Evolutionary conservation across 2,113 vertebrate genomes (phyloP).

Genomic region (Antechinus flavipes): DNA sequence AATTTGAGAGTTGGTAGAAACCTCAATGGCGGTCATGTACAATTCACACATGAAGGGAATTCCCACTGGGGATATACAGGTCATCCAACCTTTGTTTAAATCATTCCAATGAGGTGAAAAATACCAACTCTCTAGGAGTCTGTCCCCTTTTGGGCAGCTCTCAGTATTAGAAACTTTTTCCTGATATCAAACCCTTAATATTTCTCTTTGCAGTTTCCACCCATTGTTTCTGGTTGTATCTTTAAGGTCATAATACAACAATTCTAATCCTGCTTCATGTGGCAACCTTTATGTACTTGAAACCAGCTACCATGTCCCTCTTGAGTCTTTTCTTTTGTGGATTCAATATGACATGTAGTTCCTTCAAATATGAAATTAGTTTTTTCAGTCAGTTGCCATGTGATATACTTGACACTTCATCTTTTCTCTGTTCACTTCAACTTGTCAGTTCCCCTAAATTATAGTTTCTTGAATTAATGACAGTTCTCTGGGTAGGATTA

Average conservation of each 20-base stretch:
- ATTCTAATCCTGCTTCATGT: background rate
- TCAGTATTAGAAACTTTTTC: no score
- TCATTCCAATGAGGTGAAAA: no score
- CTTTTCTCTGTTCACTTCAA: background rate
- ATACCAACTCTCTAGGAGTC: no score
- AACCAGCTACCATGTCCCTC: background rate
- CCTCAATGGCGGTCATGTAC: no score
- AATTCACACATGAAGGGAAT: no score
- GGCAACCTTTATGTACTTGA: background rate
- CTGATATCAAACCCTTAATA: no score
- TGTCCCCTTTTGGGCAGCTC: no score
- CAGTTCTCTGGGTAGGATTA: background rate
- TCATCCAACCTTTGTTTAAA: no score
- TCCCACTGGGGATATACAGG: no score
- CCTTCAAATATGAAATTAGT: background rate
- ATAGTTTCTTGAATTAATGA: background rate
- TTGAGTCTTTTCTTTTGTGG: background rate
- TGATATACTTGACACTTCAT: background rate
- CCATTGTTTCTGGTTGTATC: no score
- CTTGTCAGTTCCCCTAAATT: background rate
- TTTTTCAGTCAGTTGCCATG: background rate
- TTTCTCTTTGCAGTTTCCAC: no score
- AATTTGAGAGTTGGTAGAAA: no score
- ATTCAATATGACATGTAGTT: background rate
- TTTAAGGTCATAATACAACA: background rate